A percentile compares a stretch with the other conserved stretches of the same genome.
Evolutionary conservation across 1,140 invertebrate genomes (phyloP).

Genomic region (Amyelois transitella): DNA sequence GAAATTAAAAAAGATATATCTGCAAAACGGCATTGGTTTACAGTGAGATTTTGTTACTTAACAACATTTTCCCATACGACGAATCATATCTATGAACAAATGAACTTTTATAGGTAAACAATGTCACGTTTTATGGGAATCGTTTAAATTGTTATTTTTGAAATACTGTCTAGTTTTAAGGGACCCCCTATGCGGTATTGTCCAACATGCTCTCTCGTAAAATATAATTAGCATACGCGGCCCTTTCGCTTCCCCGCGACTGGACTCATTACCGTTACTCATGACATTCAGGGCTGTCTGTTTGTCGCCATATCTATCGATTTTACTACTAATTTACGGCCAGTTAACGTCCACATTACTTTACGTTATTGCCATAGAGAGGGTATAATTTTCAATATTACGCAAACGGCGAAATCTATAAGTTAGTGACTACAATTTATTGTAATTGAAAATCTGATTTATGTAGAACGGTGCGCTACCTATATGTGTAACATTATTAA

Average conservation of each 20-base stretch:
- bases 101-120: too few species aligned
- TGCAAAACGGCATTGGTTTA: too few species aligned
- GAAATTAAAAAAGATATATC: too few species aligned
- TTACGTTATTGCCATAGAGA: neutral
- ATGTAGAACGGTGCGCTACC: too few species aligned
- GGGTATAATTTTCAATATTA: neutral
- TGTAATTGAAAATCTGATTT: neutral
- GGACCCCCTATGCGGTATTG: neutral
- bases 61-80: too few species aligned
- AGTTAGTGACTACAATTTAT: neutral
- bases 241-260: conserved; percentile 1
- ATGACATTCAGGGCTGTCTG: neutral
- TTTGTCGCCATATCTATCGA: neutral
- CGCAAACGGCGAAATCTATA: neutral
- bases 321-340: neutral
- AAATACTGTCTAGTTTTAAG: too few species aligned
- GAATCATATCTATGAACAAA: too few species aligned
- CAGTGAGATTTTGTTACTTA: too few species aligned
- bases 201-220: neutral
- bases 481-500: too few species aligned
- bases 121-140: too few species aligned
- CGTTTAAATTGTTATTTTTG: too few species aligned
- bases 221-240: neutral
- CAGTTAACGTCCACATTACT: neutral
- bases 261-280: conserved; percentile 2